Evolutionary conservation across 2,113 vertebrate genomes (phyloP), one percentile per base, ranked within the genome.

Genomic region (Pelecanus crispus): DNA sequence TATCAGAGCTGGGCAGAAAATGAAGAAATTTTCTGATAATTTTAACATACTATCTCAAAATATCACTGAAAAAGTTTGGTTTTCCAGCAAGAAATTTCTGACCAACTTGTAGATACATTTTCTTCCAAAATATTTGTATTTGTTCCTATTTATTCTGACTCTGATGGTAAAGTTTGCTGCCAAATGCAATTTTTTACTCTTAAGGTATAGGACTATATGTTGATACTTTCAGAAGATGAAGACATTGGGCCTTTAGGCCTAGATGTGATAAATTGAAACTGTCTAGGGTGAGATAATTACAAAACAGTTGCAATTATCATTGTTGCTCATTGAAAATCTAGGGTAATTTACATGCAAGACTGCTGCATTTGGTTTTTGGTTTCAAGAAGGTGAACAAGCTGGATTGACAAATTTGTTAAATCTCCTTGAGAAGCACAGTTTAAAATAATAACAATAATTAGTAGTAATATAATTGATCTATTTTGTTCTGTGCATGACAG

Each of bases 391-490:
- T 96, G 97, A 97, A 95, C 66, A 49, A 93, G 77, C 86, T 62
- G 75, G 86, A 94, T 81, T 94, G 93, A 95, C 95, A 95, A 96
- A 97, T 96, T 92, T 90, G 94, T 70, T 94, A 94, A 97, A 97
- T 95, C 88, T 97, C 73, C 95, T 95, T 71, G 91, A 94, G 95
- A 89, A 96, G 95, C 94, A 92, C 50, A 77, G 93, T 96, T 94
- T 95, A 92, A 97, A 97, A 97, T 96, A 95, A 96, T 95, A 95
- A 94, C 91, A 96, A 96, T 94, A 95, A 97, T 97, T 96, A 97
- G 95, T 59, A 89, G 77, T 91, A 94, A 94, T 95, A 94, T 85
- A 97, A 96, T 97, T 96, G 95, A 96, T 97, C 94, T 96, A 82
- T 92, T 95, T 97, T 91, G 81, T 89, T 91, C 86, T n/a, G 73